Evolutionary conservation across 2,888 invertebrate genomes (phyloP), one percentile per base, ranked within the genome.

Genomic region (Adela reaumurella): DNA sequence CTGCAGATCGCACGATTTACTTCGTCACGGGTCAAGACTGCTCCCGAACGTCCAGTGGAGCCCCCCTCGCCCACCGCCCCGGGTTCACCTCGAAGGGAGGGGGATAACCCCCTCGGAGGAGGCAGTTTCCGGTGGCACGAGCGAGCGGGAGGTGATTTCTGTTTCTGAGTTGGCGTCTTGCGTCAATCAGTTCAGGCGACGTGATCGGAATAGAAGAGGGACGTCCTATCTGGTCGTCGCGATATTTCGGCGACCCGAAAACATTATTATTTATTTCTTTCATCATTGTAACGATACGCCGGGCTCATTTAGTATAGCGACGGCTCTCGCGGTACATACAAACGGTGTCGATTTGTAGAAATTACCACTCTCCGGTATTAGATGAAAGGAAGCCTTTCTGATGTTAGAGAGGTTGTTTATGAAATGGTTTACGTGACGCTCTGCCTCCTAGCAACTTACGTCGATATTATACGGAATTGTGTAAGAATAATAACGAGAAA

Each of bases 131-230:
- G 35, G 49, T 10, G 49, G 49, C 50, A 45, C 19, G 47, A 18
- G 43, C 18, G 43, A 19, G 17, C 43, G 43, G 43, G 19, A 19
- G 43, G 19, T 18, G 43, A 18, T 43, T 18, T 46, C 48, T 48
- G 48, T 44, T 48, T 48, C 45, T 45, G 58, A 61, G 71, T 67
- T 68, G 70, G 71, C 74, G 76, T 76, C 76, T 73, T 74, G 66
- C 76, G 77, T 78, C 77, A 78, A 78, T 78, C 77, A 78, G 76
- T 71, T 71, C 65, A 65, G 57, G 54, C 62, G 67, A 78, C 79
- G 79, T 80, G 80, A 68, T 67, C 63, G 59, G 78, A 72, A 78
- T 78, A 62, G 59, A 59, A 56, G 49, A 50, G 51, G 35, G 44
- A 46, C 18, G 28, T 5, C 48, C 45, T 24, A 29, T 45, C 45